Conservation (phyloP, 1,140 invertebrate genomes). For the Calliphora vicina region DNA sequence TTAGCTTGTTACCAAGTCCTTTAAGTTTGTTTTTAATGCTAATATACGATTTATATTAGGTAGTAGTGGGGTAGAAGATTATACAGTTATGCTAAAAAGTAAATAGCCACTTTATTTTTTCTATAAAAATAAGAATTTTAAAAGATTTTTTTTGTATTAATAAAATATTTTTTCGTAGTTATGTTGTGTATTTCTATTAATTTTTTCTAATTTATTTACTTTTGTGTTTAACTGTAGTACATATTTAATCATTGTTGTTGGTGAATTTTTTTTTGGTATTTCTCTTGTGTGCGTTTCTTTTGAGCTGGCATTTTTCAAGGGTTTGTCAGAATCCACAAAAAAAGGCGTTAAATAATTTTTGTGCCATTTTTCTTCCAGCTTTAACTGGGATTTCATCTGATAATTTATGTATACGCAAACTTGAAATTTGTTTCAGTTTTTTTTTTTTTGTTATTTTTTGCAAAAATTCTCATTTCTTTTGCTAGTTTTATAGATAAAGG, state of each 20-base stretch:
- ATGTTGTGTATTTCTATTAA: too few species aligned
- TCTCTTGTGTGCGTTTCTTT: background rate
- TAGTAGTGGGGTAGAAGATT: too few species aligned
- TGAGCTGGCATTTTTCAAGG: background rate
- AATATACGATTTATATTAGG: too few species aligned
- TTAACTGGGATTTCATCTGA: conserved; percentile 30
- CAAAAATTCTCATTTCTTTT: background rate
- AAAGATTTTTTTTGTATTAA: too few species aligned
- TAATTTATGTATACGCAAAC: conserved; percentile 24
- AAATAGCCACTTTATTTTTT: too few species aligned
- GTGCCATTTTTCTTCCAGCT: conserved; percentile 6
- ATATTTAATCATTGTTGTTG: too few species aligned
- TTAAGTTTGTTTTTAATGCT: background rate
- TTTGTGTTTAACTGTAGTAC: background rate
- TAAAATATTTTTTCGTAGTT: too few species aligned
- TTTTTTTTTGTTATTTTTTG: background rate
- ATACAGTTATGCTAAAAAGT: too few species aligned
- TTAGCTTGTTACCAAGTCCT: conserved; percentile 26
- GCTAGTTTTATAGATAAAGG: background rate
- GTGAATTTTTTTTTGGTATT: too few species aligned
- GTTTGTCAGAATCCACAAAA: background rate
- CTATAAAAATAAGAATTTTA: too few species aligned
- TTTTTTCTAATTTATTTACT: background rate
- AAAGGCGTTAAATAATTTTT: conserved; percentile 2
- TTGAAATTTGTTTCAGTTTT: background rate